phyloP scores from a whole-genome alignment of 2,888 invertebrate species.

The Xestia rhomboidea region DNA sequence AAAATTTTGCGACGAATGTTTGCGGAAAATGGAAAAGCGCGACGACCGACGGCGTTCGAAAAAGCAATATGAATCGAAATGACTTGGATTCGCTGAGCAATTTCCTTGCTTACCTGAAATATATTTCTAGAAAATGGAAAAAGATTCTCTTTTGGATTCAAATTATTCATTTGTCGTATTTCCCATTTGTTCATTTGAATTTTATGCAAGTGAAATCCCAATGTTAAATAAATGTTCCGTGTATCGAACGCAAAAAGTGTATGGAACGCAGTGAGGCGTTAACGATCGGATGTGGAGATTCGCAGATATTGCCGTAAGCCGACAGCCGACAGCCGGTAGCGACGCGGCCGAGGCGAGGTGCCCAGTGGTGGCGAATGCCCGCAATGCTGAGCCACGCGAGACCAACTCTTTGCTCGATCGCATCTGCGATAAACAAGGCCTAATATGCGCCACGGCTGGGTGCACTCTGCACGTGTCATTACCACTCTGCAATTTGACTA shows the following conservation, averaged over 20 bases:
- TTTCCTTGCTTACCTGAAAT: conserved; percentile 37
- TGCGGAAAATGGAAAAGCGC: conserved; percentile 13
- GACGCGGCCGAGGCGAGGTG: conserved; percentile 32
- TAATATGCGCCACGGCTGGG: conserved; percentile 38
- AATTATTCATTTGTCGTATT: conserved; percentile 72
- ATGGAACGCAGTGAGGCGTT: conserved; percentile 79
- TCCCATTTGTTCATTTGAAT: conserved; percentile 68
- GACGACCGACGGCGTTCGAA: conserved; percentile 14
- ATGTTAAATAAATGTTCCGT: conserved; percentile 56
- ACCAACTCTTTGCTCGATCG: conserved; percentile 67
- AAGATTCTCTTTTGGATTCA: conserved; percentile 65
- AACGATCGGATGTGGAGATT: conserved; percentile 72
- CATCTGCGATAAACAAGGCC: conserved; percentile 53
- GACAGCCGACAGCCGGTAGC: conserved; percentile 19
- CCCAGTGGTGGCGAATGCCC: conserved; percentile 73
- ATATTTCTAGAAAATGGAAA: conserved; percentile 42
- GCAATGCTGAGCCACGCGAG: conserved; percentile 84
- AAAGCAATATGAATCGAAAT: conserved; percentile 46
- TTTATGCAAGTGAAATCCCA: conserved; percentile 72
- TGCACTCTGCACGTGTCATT: conserved; percentile 53
- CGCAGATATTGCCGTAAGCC: conserved; percentile 39
- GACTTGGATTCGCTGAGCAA: conserved; percentile 36
- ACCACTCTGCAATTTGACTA: conserved; percentile 40
- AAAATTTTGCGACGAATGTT: conserved; percentile 21
- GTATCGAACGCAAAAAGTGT: conserved; percentile 73